Evolutionary conservation across 2,888 invertebrate genomes (phyloP), one percentile per base, ranked within the genome.

Genomic region (Shargacucullia verbasci): DNA sequence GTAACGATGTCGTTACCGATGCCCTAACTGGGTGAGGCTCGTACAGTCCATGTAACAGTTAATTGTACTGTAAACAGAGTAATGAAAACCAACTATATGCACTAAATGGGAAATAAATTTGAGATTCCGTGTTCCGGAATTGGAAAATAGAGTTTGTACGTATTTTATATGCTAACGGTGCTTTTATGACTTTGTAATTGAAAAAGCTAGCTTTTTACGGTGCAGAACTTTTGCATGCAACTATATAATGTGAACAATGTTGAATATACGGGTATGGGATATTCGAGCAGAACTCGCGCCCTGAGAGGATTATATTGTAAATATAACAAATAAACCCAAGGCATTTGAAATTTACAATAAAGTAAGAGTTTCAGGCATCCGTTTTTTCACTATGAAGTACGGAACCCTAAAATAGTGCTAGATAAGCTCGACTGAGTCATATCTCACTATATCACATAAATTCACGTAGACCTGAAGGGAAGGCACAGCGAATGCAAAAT

Each of bases 1-100:
- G 84, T 90, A 92, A 91, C 88, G 87, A 92, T 82, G 88, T 90
- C 88, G 86, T 93, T 92, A 91, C 82, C 85, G 78, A 82, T 78
- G 70, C 83, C 80, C 87, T 91, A 91, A 91, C 89, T 87, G 88
- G 88, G 82, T 73, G 71, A 79, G 85, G 79, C 82, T 62, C 80
- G 71, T 73, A 79, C 80, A 77, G 76, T 82, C 66, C 81, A 57
- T 68, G 76, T 73, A 70, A 72, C 65, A 67, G 85, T 80, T 88
- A 90, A 90, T 87, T 87, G 83, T 76, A 76, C 67, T 80, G 78
- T 81, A 88, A 88, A 88, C 81, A 83, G 64, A 74, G 69, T 59
- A 79, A 78, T 70, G 69, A 71, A 73, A 79, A 79, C 54, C 43
- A 58, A 64, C 55, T 59, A 63, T 54, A 58, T 62, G 70, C 31